Evolutionary conservation across 2,797 vertebrate genomes (phyloP).

Genomic region (Danio tinwini): DNA sequence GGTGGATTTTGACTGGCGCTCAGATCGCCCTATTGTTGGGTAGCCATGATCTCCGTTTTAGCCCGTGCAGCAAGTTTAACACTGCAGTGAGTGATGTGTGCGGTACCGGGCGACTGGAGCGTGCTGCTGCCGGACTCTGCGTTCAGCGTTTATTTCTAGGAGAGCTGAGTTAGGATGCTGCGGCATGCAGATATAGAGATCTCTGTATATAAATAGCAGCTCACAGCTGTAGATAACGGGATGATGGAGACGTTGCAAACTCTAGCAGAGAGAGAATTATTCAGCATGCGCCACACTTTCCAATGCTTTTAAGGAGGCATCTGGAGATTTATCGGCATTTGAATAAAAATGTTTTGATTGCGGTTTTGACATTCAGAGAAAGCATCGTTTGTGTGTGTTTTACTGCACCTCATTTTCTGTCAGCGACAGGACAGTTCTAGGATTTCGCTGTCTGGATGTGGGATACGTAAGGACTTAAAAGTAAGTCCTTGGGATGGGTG

Average conservation of each 20-base stretch:
- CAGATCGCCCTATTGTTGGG: neutral
- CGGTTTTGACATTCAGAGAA: neutral
- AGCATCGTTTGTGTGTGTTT: constrained; percentile 6
- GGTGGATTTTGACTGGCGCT: constrained; percentile 1
- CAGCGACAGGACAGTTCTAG: constrained; percentile 1
- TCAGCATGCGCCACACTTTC: neutral
- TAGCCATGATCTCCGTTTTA: constrained; percentile 17
- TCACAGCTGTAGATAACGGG: constrained; percentile 16
- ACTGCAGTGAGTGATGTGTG: neutral
- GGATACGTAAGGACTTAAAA: constrained; percentile 55
- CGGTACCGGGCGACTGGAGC: neutral
- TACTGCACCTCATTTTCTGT: neutral
- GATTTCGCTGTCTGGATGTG: constrained; percentile 57
- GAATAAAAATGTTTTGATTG: constrained; percentile 2
- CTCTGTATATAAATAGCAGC: neutral
- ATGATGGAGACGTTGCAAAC: neutral
- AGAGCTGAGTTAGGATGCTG: constrained; percentile 34
- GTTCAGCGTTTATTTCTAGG: neutral
- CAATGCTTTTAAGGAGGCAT: neutral
- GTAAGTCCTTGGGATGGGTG: constrained; percentile 73
- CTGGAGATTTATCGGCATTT: neutral
- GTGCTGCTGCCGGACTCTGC: neutral
- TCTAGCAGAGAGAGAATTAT: neutral
- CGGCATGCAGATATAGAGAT: constrained; percentile 8
- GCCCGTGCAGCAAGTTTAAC: neutral